Evolutionary conservation across 1,140 invertebrate species (phyloP), one percentile per base, ranked within the genome.

Genomic region (Drosophila obscura): DNA sequence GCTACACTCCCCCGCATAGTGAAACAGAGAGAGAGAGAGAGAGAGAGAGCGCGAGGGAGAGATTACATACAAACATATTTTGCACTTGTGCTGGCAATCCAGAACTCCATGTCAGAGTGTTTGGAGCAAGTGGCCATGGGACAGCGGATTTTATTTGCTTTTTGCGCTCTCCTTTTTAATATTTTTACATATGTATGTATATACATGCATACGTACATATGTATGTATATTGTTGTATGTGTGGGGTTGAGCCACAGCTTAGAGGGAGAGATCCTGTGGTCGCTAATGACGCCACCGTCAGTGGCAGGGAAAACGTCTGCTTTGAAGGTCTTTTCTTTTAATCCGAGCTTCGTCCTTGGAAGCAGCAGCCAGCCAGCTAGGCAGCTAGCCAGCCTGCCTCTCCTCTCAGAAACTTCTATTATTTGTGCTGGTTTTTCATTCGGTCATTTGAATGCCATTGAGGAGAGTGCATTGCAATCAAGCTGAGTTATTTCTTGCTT

Each of bases 251-350:
- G 69, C 50, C 69, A 69, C 49, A 66, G 82, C 81, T 85, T 85
- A 85, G 78, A 68, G n/a, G n/a, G 60, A 72, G 73, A 62, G 81
- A 65, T 77, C 78, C 77, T 87, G 82, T 53, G 82, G 82, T 82
- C 74, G 83, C 76, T 88, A 87, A 88, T 88, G 82, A 87, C 78
- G 75, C 51, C 71, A 79, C 50, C 64, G 35, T 39, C 35, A 13
- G 35, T 11, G 35, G 35, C 35, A 39, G 35, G 4, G 1, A 13
- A 39, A 39, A 5, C 35, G 82, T 87, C 82, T 84, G 82, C 77
- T 84, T 85, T 73, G 82, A 77, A 77, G 77, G 67, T 49, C 67
- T 84, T 84, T 85, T 69, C 64, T 68, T 46, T 67, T 85, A 84
- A 84, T 75, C 82, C 67, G 48, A 13, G 31, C 48, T 58, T 73